Conservation (phyloP, 2,113 vertebrate species). For the Phycodurus eques region DNA sequence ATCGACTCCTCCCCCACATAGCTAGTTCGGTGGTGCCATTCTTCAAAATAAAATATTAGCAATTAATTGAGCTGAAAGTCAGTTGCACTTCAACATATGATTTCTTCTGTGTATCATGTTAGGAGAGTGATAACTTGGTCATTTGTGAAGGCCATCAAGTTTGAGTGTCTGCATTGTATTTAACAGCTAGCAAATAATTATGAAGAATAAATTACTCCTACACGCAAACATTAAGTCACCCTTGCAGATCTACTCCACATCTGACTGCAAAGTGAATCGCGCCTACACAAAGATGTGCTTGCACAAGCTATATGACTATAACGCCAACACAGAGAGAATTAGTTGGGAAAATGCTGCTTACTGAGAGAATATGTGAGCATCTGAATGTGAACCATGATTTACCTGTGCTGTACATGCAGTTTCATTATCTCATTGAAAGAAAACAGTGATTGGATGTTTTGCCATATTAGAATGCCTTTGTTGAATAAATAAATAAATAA, state of each 20-base stretch:
- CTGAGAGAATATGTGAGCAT: not conserved
- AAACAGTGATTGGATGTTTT: not conserved
- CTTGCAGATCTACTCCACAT: slow-evolving; percentile 16
- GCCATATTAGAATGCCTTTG: not conserved
- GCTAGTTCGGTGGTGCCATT: not conserved
- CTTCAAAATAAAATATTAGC: not conserved
- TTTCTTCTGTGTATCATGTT: slow-evolving; percentile 14
- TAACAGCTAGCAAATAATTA: slow-evolving; percentile 46
- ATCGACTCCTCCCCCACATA: not conserved
- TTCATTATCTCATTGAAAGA: not conserved
- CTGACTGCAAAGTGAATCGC: slow-evolving; percentile 18
- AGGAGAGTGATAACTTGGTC: slow-evolving; percentile 21
- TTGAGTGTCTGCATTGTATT: slow-evolving; percentile 26
- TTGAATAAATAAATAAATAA: not conserved
- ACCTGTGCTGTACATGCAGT: not conserved
- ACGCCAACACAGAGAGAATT: not conserved
- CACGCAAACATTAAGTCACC: slow-evolving; percentile 27
- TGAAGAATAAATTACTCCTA: slow-evolving; percentile 58
- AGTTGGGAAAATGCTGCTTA: not conserved
- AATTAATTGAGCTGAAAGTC: slow-evolving; percentile 6
- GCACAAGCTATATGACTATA: slow-evolving; percentile 13
- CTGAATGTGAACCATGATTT: slow-evolving; percentile 2
- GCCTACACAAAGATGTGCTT: slow-evolving; percentile 20
- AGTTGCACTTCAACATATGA: slow-evolving; percentile 10
- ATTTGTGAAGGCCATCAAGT: slow-evolving; percentile 24